These are phyloP conservation scores for Diarsia dahlii DNA, from an alignment of 2,888 invertebrate genomes.

Conservation along the genomic window DNA sequence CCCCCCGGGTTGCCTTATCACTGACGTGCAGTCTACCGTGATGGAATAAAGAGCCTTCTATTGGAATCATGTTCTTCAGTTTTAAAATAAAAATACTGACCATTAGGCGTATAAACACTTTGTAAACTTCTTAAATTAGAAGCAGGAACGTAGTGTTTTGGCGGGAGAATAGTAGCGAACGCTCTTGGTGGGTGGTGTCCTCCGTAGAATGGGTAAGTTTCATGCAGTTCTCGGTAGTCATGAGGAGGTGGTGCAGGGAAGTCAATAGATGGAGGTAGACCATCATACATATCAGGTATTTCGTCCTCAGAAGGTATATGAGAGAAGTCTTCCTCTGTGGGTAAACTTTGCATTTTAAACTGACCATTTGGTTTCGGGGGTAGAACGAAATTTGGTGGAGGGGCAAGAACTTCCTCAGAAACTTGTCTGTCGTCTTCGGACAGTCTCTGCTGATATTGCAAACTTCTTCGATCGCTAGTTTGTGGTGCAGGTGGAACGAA, in stretches of 20 bases:
- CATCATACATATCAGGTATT: constrained; percentile 11
- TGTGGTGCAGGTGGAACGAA: constrained; percentile 60
- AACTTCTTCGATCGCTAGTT: constrained; percentile 17
- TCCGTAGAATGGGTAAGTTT: background rate
- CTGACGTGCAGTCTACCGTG: background rate
- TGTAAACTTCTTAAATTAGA: constrained; percentile 26
- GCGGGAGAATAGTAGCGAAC: constrained; percentile 78
- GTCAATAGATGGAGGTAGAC: background rate
- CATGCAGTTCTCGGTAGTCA: background rate
- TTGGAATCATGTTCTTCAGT: constrained; percentile 10
- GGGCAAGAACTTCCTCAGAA: background rate
- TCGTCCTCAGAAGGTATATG: constrained; percentile 3
- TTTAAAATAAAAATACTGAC: constrained; percentile 58
- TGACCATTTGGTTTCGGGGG: constrained; percentile 1
- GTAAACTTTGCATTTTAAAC: constrained; percentile 3
- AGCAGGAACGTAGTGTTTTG: constrained; percentile 68
- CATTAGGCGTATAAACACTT: constrained; percentile 47
- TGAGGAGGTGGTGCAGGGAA: constrained; percentile 5
- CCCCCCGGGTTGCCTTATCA: background rate
- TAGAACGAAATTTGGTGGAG: constrained; percentile 8
- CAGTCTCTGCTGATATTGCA: constrained; percentile 21
- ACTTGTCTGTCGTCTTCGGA: background rate
- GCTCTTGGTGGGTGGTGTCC: constrained; percentile 76
- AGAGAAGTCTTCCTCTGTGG: background rate
- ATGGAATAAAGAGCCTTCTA: constrained; percentile 47